A percentile compares a stretch with the other conserved stretches of the same genome.
Conservation (phyloP, 2,888 invertebrate genomes). For the Anoplius nigerrimus region DNA sequence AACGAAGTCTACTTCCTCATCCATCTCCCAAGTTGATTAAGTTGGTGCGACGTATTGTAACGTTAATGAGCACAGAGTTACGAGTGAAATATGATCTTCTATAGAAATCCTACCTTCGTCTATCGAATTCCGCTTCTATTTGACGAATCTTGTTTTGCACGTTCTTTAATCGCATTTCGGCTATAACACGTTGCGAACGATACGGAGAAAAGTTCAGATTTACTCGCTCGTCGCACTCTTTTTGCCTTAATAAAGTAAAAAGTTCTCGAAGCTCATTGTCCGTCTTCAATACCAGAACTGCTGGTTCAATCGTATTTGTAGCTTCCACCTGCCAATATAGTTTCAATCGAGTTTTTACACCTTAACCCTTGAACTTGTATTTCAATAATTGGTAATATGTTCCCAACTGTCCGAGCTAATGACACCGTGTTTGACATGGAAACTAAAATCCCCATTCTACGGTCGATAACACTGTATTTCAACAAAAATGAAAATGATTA, state of each 20-base stretch:
- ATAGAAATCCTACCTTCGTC: slow-evolving; percentile 42
- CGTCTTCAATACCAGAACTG: slow-evolving; percentile 58
- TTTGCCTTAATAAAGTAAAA: slow-evolving; percentile 58
- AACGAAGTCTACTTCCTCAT: too few relatives aligned
- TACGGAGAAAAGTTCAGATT: slow-evolving; percentile 66
- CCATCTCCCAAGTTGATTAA: too few relatives aligned
- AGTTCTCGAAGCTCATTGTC: slow-evolving; percentile 67
- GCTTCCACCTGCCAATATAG: slow-evolving; percentile 34
- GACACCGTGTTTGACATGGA: too few relatives aligned
- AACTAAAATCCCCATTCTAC: too few relatives aligned
- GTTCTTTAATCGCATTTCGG: slow-evolving; percentile 60
- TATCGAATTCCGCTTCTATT: slow-evolving; percentile 64
- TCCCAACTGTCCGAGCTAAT: too few relatives aligned
- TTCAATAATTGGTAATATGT: too few relatives aligned
- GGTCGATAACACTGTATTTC: too few relatives aligned
- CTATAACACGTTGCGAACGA: slow-evolving; percentile 62
- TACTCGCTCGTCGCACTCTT: slow-evolving; percentile 67
- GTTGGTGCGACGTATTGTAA: too few relatives aligned
- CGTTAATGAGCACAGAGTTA: too few relatives aligned
- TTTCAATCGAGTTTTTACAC: too few relatives aligned
- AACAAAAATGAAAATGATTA: too few relatives aligned
- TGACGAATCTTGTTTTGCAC: slow-evolving; percentile 66
- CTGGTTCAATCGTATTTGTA: slow-evolving; percentile 54
- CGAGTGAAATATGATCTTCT: neutral
- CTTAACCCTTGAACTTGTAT: too few relatives aligned